Percentiles rank a stretch among this genome's conserved stretches.
Evolutionary conservation across 2,888 invertebrate genomes (phyloP).

Genomic region (Ditula angustiorana): DNA sequence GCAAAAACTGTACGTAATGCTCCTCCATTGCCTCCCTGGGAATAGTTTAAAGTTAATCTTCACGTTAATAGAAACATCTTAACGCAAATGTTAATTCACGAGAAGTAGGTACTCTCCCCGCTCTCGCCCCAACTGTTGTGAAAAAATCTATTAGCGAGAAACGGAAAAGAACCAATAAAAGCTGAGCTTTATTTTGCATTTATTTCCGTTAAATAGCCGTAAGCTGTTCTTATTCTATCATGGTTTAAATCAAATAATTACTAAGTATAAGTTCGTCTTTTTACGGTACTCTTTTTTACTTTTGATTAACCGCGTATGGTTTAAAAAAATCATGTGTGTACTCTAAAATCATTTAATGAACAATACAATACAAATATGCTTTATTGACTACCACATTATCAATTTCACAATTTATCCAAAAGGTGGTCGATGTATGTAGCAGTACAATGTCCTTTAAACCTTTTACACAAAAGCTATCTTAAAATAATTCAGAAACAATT

Average conservation of each 20-base stretch:
- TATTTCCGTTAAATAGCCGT: conserved; percentile 45
- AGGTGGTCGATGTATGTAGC: no score
- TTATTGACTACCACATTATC: no score
- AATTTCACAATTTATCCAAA: no score
- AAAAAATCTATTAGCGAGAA: conserved; percentile 67
- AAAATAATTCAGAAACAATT: conserved; percentile 7
- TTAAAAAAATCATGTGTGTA: no score
- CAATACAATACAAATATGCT: no score
- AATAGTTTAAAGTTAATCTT: conserved; percentile 60
- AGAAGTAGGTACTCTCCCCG: conserved; percentile 55
- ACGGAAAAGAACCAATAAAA: conserved; percentile 52
- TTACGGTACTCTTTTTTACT: background rate
- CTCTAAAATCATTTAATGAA: no score
- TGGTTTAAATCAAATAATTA: conserved; percentile 10
- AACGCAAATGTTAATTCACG: conserved; percentile 69
- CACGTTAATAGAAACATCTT: conserved; percentile 68
- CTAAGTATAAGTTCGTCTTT: background rate
- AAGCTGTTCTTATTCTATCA: conserved; percentile 13
- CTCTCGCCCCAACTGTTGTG: conserved; percentile 55
- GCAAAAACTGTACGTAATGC: conserved; percentile 45
- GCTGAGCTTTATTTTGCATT: conserved; percentile 47
- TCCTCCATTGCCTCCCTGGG: conserved; percentile 52
- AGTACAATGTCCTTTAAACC: no score
- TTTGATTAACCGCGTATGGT: no score
- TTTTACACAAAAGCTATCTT: background rate